Conservation (phyloP, 2,797 vertebrate species). For the Spea hammondii region DNA sequence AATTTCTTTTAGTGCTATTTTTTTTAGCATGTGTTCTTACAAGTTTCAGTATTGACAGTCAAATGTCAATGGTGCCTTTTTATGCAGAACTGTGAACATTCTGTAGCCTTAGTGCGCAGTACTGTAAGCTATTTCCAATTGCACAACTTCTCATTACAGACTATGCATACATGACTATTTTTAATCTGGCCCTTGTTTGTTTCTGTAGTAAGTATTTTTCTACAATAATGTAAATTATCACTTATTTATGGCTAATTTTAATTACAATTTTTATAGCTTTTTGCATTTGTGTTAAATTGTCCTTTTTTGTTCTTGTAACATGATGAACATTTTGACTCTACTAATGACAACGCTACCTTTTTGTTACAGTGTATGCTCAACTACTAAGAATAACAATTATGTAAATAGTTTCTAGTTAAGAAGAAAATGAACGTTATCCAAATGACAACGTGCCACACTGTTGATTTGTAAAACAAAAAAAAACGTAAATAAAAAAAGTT, state of each 20-base stretch:
- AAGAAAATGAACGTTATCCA: no score
- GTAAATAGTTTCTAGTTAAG: no score
- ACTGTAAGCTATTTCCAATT: background rate
- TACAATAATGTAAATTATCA: constrained; percentile 21
- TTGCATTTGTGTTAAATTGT: no score
- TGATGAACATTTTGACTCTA: background rate
- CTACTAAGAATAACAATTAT: no score
- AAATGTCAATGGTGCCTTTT: background rate
- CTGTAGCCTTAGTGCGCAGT: background rate
- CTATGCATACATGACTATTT: background rate
- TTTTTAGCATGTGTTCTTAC: no score
- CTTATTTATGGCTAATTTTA: constrained; percentile 34
- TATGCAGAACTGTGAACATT: background rate
- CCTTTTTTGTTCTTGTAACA: background rate
- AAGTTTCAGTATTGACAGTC: no score
- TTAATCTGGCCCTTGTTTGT: constrained; percentile 3
- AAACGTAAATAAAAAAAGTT: no score
- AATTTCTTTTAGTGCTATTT: no score
- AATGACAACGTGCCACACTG: no score
- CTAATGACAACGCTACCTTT: background rate
- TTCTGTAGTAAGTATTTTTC: constrained; percentile 6
- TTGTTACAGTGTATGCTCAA: background rate
- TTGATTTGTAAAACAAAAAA: no score
- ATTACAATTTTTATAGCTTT: constrained; percentile 14
- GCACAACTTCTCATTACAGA: background rate